Percentiles rank a stretch among this genome's conserved stretches.
phyloP scores from a whole-genome alignment of 1,140 invertebrate genomes.

The Harlomillsia oculata region DNA sequence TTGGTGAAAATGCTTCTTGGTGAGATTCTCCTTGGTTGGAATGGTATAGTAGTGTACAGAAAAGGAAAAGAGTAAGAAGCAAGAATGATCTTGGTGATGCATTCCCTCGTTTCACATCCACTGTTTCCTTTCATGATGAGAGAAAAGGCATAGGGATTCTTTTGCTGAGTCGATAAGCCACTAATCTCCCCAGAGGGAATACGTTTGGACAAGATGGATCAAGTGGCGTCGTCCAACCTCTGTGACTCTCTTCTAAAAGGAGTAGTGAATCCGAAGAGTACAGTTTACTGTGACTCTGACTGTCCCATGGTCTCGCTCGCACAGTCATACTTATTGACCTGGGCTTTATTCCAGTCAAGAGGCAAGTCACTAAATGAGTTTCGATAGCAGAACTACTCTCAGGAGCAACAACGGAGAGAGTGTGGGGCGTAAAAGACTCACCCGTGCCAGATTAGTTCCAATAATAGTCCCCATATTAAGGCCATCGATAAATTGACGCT shows the following conservation, averaged over 20 bases:
- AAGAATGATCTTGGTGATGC: not conserved
- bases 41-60: not conserved
- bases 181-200: slow-evolving; percentile 33
- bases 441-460: slow-evolving; percentile 31
- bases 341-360: too few species aligned
- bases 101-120: not conserved
- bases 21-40: slow-evolving; percentile 11
- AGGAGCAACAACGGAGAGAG: slow-evolving; percentile 8
- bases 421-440: slow-evolving; percentile 21
- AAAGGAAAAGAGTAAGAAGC: not conserved
- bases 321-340: too few species aligned
- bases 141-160: slow-evolving; percentile 18
- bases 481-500: slow-evolving; percentile 24
- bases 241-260: too few species aligned
- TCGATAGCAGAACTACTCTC: too few species aligned
- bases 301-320: too few species aligned
- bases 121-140: not conserved
- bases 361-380: too few species aligned
- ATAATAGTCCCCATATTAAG: slow-evolving; percentile 30
- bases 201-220: slow-evolving; percentile 8
- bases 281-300: too few species aligned
- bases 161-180: slow-evolving; percentile 33
- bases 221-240: too few species aligned
- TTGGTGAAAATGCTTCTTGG: not conserved
- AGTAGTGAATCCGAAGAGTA: too few species aligned